Conservation (phyloP, 2,113 vertebrate species). For the Leptosomus discolor region DNA sequence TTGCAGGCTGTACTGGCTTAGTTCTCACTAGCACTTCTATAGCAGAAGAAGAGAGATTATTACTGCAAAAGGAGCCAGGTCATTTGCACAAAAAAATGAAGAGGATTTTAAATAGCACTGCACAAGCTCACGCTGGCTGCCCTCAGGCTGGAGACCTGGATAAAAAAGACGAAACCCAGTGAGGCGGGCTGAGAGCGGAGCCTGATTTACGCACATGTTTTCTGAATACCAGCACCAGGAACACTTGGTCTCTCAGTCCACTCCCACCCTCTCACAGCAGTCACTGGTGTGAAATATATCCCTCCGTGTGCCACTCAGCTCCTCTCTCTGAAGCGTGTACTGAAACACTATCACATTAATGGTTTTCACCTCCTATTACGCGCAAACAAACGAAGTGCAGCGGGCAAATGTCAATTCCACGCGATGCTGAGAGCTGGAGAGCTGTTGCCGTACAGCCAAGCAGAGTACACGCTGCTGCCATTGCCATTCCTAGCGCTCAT, state of each 20-base stretch:
- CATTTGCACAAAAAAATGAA: neutral
- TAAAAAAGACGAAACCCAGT: neutral
- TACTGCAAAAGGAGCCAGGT: neutral
- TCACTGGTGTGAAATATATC: neutral
- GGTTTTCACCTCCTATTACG: neutral
- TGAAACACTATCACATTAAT: neutral
- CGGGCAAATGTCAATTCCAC: neutral
- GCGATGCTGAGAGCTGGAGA: neutral
- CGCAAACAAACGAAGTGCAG: neutral
- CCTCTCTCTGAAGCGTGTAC: neutral
- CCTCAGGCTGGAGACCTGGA: neutral
- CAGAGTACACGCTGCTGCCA: neutral
- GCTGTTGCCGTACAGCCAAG: neutral
- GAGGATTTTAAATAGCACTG: neutral
- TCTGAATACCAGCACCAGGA: neutral
- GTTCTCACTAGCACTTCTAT: neutral
- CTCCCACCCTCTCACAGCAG: neutral
- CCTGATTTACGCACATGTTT: neutral
- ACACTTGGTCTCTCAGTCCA: accelerated
- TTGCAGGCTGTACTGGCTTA: neutral
- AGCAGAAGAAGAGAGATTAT: neutral
- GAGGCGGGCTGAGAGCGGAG: neutral
- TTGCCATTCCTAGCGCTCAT: neutral
- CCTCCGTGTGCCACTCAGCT: neutral
- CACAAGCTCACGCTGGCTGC: neutral